Base-by-base conservation (phyloP, 2,888 invertebrate genomes). In the Deilephila porcellus region DNA sequence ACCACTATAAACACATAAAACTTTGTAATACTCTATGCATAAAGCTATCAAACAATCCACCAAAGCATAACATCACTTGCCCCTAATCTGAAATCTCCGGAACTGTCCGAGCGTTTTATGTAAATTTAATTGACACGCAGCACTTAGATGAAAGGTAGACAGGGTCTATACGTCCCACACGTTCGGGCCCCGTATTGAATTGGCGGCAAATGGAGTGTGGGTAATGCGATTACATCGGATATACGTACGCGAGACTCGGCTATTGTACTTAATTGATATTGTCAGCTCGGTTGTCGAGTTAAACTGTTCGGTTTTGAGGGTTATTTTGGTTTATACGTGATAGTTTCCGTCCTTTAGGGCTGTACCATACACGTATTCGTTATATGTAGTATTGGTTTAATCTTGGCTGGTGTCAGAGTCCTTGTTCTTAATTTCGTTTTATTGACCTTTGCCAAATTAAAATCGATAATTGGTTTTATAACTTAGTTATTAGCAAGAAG, bases 141-240 rank as follows among this genome's bases (percentile, higher is more conserved):
- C 74, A 75, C 70, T 70, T 71, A 70, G 32, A 73, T 74, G 73
- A 74, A 75, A 79, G 75, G 76, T 72, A 77, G 76, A 76, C 71
- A 45, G 71, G 71, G 75, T 74, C 71, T 74, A 73, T 73, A 74
- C 75, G 70, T 11, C 75, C 80, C 70, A 73, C 74, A 60, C 72
- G 62, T 20, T 67, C 17, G 70, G 80, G 77, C 77, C 78, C 77
- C 75, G 74, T 78, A 83, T 79, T 79, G 79, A 82, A 85, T 87
- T 84, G 85, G 79, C 76, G 80, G 81, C 81, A 83, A 86, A 86
- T 85, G 80, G 84, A 76, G 79, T 81, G 85, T 74, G 74, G 74
- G 71, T 74, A 74, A 74, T 59, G 20, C 64, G 71, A 71, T 74
- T 71, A 74, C 64, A 56, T n/a, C 62, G 59, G 62, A 60, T 60